Conservation (phyloP, 2,113 vertebrate genomes). For the Indri indri region DNA sequence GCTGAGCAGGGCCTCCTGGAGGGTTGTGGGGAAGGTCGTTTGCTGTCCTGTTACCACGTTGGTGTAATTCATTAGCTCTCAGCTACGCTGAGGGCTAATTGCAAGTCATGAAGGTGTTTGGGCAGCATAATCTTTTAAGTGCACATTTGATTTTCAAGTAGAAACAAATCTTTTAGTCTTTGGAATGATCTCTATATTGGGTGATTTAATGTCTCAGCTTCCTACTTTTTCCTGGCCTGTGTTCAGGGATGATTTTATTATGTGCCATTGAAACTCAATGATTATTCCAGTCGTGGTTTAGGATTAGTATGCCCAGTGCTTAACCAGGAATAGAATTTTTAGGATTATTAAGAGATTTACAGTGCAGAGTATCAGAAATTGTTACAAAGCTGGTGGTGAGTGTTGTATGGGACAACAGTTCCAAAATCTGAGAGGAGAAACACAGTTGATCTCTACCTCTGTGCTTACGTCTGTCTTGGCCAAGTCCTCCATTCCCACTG, state of each 20-base stretch:
- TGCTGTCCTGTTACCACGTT: conserved; percentile 29
- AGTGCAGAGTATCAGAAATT: neutral
- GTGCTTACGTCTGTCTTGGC: neutral
- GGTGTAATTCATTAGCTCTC: neutral
- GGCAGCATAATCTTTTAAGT: neutral
- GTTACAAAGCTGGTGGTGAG: neutral
- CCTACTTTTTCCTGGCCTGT: neutral
- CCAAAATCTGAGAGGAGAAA: neutral
- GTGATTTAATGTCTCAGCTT: neutral
- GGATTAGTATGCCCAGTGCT: neutral
- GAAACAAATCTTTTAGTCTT: neutral
- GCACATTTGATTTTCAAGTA: conserved; percentile 33
- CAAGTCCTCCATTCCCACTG: neutral
- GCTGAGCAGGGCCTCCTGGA: neutral
- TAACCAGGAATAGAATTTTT: neutral
- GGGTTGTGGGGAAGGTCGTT: neutral
- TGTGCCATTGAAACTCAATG: neutral
- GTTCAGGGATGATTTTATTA: neutral
- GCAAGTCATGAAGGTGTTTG: neutral
- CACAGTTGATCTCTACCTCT: neutral
- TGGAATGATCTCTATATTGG: neutral
- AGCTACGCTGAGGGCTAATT: neutral
- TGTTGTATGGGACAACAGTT: neutral
- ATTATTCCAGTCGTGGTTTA: neutral
- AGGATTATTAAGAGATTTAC: neutral